phyloP scores from a whole-genome alignment of 2,888 invertebrate genomes.

The Agelastica alni region DNA sequence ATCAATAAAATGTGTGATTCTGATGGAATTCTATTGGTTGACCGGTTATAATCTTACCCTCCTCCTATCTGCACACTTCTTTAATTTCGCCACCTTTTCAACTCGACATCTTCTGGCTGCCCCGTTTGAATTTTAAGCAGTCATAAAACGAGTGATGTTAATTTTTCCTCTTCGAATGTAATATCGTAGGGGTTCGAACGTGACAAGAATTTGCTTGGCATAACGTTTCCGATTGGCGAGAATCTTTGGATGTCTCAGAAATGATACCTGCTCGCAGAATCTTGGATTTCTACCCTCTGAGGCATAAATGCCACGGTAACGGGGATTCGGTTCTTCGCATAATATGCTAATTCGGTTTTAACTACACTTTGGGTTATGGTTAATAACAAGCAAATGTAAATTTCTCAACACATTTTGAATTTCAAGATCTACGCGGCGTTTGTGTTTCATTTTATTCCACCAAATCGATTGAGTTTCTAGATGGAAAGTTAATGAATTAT shows the following conservation, averaged over 20 bases:
- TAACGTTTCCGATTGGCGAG: conserved; percentile 43
- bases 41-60: conserved; percentile 24
- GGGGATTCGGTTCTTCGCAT: conserved; percentile 44
- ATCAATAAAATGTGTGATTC: conserved; percentile 23
- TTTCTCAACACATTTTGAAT: conserved; percentile 24
- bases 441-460: no score
- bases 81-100: conserved; percentile 35
- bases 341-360: conserved; percentile 47
- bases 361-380: conserved; percentile 47
- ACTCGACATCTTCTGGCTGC: conserved; percentile 38
- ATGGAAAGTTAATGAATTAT: no score
- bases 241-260: conserved; percentile 38
- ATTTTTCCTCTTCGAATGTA: conserved; percentile 56
- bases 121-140: conserved; percentile 53
- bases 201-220: conserved; percentile 41
- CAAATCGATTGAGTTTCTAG: no score
- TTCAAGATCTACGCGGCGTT: no score
- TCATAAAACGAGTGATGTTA: conserved; percentile 59
- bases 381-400: conserved; percentile 47
- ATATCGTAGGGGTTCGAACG: conserved; percentile 51
- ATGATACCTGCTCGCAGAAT: conserved; percentile 38
- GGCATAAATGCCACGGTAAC: conserved; percentile 27
- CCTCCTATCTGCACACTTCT: conserved; percentile 14
- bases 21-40: conserved; percentile 23
- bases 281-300: conserved; percentile 29